Conservation (phyloP, 2,797 vertebrate species). For the Coreius guichenoti region DNA sequence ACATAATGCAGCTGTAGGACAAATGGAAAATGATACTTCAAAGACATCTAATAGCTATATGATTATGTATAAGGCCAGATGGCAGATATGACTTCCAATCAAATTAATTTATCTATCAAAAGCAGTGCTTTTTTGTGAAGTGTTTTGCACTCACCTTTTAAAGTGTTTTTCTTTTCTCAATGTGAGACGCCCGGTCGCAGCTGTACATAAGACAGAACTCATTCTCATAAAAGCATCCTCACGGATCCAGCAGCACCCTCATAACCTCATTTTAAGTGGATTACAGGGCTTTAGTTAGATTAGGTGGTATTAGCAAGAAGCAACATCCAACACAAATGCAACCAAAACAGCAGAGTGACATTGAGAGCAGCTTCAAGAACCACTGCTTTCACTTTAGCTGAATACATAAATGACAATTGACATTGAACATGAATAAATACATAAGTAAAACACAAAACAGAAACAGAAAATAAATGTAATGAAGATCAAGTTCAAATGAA, state of each 20-base stretch:
- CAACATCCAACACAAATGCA: conserved; percentile 57
- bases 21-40: not conserved
- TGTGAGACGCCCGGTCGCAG: not conserved
- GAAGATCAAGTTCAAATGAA: not conserved
- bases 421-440: not conserved
- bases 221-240: conserved; percentile 57
- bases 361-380: not conserved
- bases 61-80: not conserved
- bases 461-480: not conserved
- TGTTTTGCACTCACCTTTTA: not conserved
- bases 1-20: not conserved
- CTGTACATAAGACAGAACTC: not conserved
- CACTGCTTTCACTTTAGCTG: not conserved
- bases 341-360: conserved; percentile 12
- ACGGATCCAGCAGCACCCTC: conserved; percentile 47
- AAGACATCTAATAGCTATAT: not conserved
- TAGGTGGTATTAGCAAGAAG: conserved; percentile 60
- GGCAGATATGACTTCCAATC: not conserved
- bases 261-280: conserved; percentile 64
- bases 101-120: not conserved
- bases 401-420: not conserved
- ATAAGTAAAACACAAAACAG: not conserved
- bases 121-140: not conserved
- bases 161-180: conserved; percentile 11
- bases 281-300: conserved; percentile 68